Evolutionary conservation across 2,797 vertebrate species (phyloP).

Genomic region (Poecilia wingei): DNA sequence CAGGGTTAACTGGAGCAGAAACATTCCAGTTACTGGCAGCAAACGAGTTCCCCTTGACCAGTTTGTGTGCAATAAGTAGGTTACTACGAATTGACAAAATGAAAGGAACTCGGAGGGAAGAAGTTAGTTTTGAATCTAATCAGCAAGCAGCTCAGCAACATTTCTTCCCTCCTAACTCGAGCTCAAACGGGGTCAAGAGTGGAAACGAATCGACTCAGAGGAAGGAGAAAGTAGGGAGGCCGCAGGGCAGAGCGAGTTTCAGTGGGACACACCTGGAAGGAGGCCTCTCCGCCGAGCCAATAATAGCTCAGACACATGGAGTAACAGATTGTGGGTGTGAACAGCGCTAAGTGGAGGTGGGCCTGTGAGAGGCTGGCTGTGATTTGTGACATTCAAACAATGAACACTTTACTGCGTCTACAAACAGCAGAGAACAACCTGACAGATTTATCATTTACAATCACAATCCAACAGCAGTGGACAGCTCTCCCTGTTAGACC

Average conservation of each 20-base stretch:
- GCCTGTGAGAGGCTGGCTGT: conserved; percentile 30
- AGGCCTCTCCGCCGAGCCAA: conserved; percentile 66
- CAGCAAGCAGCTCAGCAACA: conserved; percentile 9
- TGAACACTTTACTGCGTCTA: conserved; percentile 14
- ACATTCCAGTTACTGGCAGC: conserved; percentile 66
- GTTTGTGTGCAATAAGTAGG: conserved; percentile 29
- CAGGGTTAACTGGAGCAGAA: conserved; percentile 83
- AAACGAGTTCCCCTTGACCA: conserved; percentile 52
- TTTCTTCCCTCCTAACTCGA: conserved; percentile 14
- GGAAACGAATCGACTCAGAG: conserved; percentile 28
- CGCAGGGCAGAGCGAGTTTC: conserved; percentile 56
- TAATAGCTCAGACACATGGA: conserved; percentile 57
- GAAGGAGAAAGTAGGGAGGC: conserved; percentile 38
- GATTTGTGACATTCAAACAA: conserved; percentile 49
- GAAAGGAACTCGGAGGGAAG: conserved; percentile 9
- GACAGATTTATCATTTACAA: background rate
- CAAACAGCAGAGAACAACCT: background rate
- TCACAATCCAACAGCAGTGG: background rate
- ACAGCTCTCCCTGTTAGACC: background rate
- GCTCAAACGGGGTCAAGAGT: conserved; percentile 7
- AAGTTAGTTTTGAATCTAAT: conserved; percentile 8
- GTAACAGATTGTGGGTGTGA: conserved; percentile 59
- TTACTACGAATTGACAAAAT: conserved; percentile 15
- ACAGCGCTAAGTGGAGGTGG: conserved; percentile 40
- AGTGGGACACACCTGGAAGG: conserved; percentile 73